Conservation (phyloP, 2,797 vertebrate genomes). For the Sebastiscus tertius region DNA sequence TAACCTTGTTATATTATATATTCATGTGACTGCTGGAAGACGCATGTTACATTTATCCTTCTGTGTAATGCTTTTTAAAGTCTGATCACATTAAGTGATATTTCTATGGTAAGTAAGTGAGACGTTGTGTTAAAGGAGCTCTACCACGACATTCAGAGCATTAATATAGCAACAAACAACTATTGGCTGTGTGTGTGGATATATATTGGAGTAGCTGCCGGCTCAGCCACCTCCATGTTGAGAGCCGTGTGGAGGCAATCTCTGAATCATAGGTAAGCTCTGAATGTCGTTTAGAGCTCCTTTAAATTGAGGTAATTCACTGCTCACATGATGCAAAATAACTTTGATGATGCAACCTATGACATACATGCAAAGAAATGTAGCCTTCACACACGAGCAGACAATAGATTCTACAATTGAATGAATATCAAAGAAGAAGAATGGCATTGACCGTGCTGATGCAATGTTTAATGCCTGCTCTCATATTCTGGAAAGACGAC, state of each 20-base stretch:
- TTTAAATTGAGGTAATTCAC: conserved; percentile 23
- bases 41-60: not conserved
- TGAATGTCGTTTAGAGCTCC: not conserved
- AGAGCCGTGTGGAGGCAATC: not conserved
- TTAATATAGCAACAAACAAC: not conserved
- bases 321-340: conserved; percentile 19
- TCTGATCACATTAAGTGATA: not conserved
- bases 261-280: not conserved
- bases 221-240: not conserved
- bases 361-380: conserved; percentile 5
- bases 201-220: not conserved
- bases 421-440: conserved; percentile 30
- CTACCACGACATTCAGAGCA: not conserved
- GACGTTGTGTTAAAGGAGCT: not conserved
- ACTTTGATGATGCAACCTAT: conserved; percentile 36
- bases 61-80: not conserved
- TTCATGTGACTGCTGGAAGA: not conserved
- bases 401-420: conserved; percentile 18
- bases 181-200: not conserved
- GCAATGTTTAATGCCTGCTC: conserved; percentile 35
- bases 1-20: not conserved
- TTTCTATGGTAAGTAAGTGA: not conserved
- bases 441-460: conserved; percentile 18
- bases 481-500: conserved; percentile 19
- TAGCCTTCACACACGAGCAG: conserved; percentile 4